Conservation (phyloP, 2,888 invertebrate genomes). For the Pantelozetes paolii region DNA sequence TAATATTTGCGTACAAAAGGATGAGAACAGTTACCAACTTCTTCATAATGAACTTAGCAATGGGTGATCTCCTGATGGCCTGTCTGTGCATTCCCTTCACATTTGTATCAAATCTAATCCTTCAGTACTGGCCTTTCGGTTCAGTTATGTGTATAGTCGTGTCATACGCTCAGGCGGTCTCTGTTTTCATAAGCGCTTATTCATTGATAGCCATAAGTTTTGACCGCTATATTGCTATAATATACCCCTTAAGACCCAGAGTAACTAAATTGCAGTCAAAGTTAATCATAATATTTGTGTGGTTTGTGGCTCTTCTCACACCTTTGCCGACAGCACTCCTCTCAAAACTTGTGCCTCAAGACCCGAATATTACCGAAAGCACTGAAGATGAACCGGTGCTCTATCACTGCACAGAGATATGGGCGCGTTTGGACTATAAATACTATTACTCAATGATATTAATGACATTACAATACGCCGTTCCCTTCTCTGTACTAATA, state of each 20-base stretch:
- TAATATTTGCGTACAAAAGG: slow-evolving; percentile 72
- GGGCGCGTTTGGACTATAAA: slow-evolving; percentile 54
- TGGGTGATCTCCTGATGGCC: slow-evolving; percentile 85
- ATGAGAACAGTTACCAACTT: slow-evolving; percentile 90
- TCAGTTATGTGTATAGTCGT: slow-evolving; percentile 73
- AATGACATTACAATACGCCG: slow-evolving; percentile 74
- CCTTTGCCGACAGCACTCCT: slow-evolving; percentile 75
- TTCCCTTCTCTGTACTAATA: slow-evolving; percentile 72
- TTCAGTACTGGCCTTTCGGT: slow-evolving; percentile 84
- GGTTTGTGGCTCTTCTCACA: slow-evolving; percentile 70
- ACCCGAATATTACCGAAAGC: background rate
- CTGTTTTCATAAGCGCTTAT: slow-evolving; percentile 63
- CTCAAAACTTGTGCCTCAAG: slow-evolving; percentile 54
- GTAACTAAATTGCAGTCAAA: slow-evolving; percentile 69
- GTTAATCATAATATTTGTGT: slow-evolving; percentile 66
- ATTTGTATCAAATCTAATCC: slow-evolving; percentile 71
- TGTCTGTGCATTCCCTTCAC: slow-evolving; percentile 86
- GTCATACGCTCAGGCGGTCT: slow-evolving; percentile 66
- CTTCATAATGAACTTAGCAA: slow-evolving; percentile 76
- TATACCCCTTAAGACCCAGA: slow-evolving; percentile 77
- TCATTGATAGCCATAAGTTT: slow-evolving; percentile 84
- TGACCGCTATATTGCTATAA: slow-evolving; percentile 73
- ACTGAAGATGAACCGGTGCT: background rate
- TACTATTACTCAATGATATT: slow-evolving; percentile 69
- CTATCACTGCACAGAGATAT: slow-evolving; percentile 61